Base-by-base conservation (phyloP, 1,140 invertebrate species). In the Aricia agestis region DNA sequence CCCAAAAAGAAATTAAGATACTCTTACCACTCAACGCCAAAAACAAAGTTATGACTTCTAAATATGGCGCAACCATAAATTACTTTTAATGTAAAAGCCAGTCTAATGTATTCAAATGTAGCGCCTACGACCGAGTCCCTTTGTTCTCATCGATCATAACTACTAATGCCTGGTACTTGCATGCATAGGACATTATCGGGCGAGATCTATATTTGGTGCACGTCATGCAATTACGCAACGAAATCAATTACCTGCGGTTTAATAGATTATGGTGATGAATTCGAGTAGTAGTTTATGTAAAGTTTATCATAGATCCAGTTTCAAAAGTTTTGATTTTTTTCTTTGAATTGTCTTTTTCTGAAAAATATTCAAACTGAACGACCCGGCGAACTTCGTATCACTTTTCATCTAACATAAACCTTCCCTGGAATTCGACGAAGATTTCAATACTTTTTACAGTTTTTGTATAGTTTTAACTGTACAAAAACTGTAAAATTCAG, bases 51-150 rank as follows among this genome's bases (percentile, higher is more conserved):
- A 63, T 63, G 18, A 63, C 10, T 63, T 19, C 59, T 25, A 63
- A 19, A 63, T 63, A 63, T 19, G 19, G 59, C 18, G 59, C 0
- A 19, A 63, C 19, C 18, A 63, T 63, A 63, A 63, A 63, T 63
- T 63, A 63, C 4, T 63, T 25, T n/a, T 63, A 63, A 19, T 59
- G 58, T 59, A 17, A n/a, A 63, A 63, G 59, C 18, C 59, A 63
- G 59, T 17, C 7, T 3, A 19, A 18, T 63, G 59, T 25, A 63
- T 63, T 18, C 59, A 25, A 63, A 63, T 18, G 58, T 63, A 25
- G 7, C 59, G 59, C 59, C 59, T 63, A 63, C 59, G 19, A 18
- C 58, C 17, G 58, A 42, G 11, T 63, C 59, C 18, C 59, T 63
- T 63, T 63, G 59, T 63, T 63, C 18, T 63, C 18, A 63, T 63